These are phyloP conservation scores for Epinephelus fuscoguttatus DNA, from an alignment of 2,113 vertebrate genomes.

Conservation along the genomic window DNA sequence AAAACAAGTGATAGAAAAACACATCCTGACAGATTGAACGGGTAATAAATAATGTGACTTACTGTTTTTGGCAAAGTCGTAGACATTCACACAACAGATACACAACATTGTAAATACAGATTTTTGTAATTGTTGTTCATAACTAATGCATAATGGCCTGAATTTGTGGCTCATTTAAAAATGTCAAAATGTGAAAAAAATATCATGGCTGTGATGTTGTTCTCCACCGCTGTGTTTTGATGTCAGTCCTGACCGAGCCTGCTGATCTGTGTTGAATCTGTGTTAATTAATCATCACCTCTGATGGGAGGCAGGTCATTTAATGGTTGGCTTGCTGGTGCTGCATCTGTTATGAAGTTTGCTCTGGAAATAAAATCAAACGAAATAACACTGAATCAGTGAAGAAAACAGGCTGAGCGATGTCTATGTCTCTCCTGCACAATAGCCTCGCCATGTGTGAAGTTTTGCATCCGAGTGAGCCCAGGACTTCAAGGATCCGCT, in stretches of 20 bases:
- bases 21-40: not conserved
- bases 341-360: slow-evolving; percentile 38
- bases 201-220: not conserved
- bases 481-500: slow-evolving; percentile 40
- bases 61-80: not conserved
- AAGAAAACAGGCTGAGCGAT: slow-evolving; percentile 19
- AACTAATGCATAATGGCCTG: not conserved
- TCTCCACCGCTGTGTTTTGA: slow-evolving; percentile 15
- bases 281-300: slow-evolving; percentile 46
- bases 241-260: slow-evolving; percentile 22
- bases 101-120: not conserved
- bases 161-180: slow-evolving; percentile 2
- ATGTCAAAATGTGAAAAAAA: not conserved
- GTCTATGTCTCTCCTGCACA: slow-evolving; percentile 21
- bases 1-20: not conserved
- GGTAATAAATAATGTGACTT: not conserved
- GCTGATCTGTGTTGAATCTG: slow-evolving; percentile 36
- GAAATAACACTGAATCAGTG: slow-evolving; percentile 39
- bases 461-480: slow-evolving; percentile 36
- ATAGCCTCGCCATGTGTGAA: slow-evolving; percentile 13
- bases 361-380: slow-evolving; percentile 12
- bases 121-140: not conserved
- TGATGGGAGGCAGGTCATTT: slow-evolving; percentile 54
- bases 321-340: slow-evolving; percentile 46
- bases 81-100: not conserved